Evolutionary conservation across 2,113 vertebrate species (phyloP).

Genomic region (Meles meles): DNA sequence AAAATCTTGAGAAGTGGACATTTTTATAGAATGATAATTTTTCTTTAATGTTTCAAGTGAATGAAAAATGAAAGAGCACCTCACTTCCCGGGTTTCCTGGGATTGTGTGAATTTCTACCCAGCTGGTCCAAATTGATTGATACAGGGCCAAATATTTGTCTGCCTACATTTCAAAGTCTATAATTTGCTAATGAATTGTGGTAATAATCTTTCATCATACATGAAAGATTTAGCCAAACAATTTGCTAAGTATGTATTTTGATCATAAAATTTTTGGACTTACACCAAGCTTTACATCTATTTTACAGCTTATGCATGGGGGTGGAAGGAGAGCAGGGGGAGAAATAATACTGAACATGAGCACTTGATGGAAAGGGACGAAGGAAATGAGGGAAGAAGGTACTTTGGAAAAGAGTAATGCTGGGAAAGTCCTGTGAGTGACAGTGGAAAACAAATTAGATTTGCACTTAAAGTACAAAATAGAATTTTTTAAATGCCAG

Average conservation of each 20-base stretch:
- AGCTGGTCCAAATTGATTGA: constrained; percentile 87
- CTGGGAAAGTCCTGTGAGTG: constrained; percentile 15
- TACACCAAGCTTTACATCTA: constrained; percentile 80
- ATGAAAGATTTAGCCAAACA: constrained; percentile 88
- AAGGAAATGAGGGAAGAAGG: constrained; percentile 47
- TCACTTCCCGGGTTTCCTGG: constrained; percentile 83
- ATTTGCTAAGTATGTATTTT: constrained; percentile 87
- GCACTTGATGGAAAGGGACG: constrained; percentile 49
- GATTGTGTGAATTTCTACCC: constrained; percentile 87
- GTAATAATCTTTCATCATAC: constrained; percentile 88
- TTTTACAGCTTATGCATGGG: constrained; percentile 71
- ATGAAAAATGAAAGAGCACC: constrained; percentile 85
- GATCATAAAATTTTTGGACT: constrained; percentile 83
- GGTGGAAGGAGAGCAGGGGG: constrained; percentile 19
- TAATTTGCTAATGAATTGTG: constrained; percentile 89
- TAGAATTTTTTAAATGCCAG: not conserved
- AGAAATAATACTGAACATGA: constrained; percentile 67
- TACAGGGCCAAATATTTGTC: constrained; percentile 87
- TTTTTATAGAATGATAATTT: constrained; percentile 82
- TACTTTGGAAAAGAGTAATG: constrained; percentile 48
- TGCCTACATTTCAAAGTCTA: constrained; percentile 86
- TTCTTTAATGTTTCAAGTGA: constrained; percentile 84
- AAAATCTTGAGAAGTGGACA: constrained; percentile 71
- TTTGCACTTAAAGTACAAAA: constrained; percentile 17
- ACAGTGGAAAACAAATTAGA: constrained; percentile 1